Percentiles rank a stretch among this genome's conserved stretches.
These are phyloP conservation scores for Hirundo rustica DNA, from an alignment of 2,797 vertebrate genomes.

Conservation along the genomic window DNA sequence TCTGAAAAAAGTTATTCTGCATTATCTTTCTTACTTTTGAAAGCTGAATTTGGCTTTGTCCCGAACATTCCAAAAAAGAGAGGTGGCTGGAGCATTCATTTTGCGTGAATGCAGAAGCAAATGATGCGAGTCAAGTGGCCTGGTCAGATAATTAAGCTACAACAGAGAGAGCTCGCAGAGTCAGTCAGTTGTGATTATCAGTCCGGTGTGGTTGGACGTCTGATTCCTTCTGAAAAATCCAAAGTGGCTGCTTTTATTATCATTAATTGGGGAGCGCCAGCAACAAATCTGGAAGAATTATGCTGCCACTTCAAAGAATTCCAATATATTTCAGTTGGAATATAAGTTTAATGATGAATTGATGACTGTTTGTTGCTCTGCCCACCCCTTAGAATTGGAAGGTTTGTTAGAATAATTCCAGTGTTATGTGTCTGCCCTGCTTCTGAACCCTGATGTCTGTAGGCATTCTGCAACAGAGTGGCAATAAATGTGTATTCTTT, in stretches of 20 bases:
- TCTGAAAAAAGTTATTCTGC: background rate
- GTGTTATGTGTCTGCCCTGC: background rate
- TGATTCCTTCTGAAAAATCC: background rate
- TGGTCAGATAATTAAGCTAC: constrained; percentile 58
- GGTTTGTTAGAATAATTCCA: background rate
- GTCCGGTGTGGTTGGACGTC: background rate
- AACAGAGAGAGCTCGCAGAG: background rate
- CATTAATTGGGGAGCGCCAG: background rate
- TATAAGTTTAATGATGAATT: background rate
- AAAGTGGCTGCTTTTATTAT: constrained; percentile 27
- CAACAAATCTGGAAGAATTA: constrained; percentile 2
- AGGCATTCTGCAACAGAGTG: background rate
- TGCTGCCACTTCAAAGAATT: background rate
- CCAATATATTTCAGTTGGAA: background rate
- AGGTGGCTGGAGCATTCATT: constrained; percentile 22
- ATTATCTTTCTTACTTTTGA: background rate
- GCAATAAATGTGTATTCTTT: background rate
- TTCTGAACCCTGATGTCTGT: background rate
- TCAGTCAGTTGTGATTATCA: constrained; percentile 34
- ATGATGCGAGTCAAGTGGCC: constrained; percentile 48
- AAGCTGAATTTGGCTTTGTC: background rate
- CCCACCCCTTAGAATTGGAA: background rate
- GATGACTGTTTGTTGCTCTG: background rate
- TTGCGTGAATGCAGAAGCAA: constrained; percentile 34
- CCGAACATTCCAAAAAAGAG: background rate